Evolutionary conservation across 2,888 invertebrate genomes (phyloP), one percentile per base, ranked within the genome.

Genomic region (Agonopterix subpropinquella): DNA sequence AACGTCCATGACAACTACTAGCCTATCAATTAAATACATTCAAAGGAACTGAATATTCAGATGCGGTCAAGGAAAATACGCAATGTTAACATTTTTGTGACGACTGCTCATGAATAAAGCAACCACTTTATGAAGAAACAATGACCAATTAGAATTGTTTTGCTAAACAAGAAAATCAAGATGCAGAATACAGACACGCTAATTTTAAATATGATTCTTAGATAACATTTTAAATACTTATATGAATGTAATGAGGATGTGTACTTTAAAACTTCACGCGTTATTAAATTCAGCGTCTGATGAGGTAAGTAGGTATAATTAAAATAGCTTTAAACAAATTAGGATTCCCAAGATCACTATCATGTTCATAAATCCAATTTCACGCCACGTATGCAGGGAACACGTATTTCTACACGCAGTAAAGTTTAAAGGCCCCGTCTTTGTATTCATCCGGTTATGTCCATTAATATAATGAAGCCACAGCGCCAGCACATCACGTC

Each of bases 381-480:
- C 69, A 76, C 66, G 67, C 65, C 60, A 69, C 70, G 67, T 73
- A 74, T 69, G 68, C 65, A 59, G 44, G 15, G 67, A 72, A 75
- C 73, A 73, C 67, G 75, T 74, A 70, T 67, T 67, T 68, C 70
- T 65, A 73, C 74, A 75, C 67, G 73, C 75, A 72, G 77, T 73
- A 74, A 77, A 80, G 77, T 80, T 79, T 77, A 79, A 80, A 80
- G 73, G 73, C 76, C 71, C 69, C 74, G 70, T 77, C 79, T 85
- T 84, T 80, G 82, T 83, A 84, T 85, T 84, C 85, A 83, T 77
- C 81, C 80, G 79, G 80, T 73, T 67, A 71, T 73, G 72, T 77
- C 80, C 84, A 87, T 86, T 85, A 87, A 84, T 82, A 80, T 83
- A 86, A 87, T 84, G 82, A 82, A 83, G 80, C 82, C 74, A 80